A percentile compares a stretch with the other conserved stretches of the same genome.
These are phyloP conservation scores for Morpho deidamia DNA, from an alignment of 2,888 invertebrate genomes.

Conservation along the genomic window DNA sequence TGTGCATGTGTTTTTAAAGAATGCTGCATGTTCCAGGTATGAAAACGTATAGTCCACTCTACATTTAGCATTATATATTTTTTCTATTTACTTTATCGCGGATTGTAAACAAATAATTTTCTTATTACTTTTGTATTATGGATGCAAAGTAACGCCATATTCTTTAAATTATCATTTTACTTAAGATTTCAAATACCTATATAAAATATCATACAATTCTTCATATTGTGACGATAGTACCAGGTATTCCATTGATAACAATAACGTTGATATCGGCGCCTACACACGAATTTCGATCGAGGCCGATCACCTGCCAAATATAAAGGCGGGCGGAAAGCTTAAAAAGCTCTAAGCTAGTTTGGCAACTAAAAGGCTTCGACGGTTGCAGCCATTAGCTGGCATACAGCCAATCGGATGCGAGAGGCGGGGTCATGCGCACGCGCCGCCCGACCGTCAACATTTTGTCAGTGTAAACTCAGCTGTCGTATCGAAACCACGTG, in stretches of 20 bases:
- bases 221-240: too few relatives aligned
- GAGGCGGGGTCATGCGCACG: conserved; percentile 63
- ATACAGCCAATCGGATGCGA: conserved; percentile 44
- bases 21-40: too few relatives aligned
- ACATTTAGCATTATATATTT: too few relatives aligned
- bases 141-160: too few relatives aligned
- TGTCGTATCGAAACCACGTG: conserved; percentile 56
- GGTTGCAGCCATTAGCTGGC: conserved; percentile 48
- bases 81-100: too few relatives aligned
- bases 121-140: too few relatives aligned
- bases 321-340: conserved; percentile 66
- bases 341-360: conserved; percentile 31
- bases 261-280: conserved; percentile 37
- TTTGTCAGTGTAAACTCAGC: conserved; percentile 65
- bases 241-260: conserved; percentile 12
- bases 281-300: conserved; percentile 58
- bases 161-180: too few relatives aligned
- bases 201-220: too few relatives aligned
- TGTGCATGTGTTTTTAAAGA: too few relatives aligned
- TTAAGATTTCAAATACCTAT: too few relatives aligned
- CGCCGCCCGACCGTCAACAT: conserved; percentile 55
- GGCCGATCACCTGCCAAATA: conserved; percentile 54
- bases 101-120: too few relatives aligned
- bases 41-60: too few relatives aligned
- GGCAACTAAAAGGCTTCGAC: conserved; percentile 46